Conservation (phyloP, 2,113 vertebrate species). For the Xenopus laevis region DNA sequence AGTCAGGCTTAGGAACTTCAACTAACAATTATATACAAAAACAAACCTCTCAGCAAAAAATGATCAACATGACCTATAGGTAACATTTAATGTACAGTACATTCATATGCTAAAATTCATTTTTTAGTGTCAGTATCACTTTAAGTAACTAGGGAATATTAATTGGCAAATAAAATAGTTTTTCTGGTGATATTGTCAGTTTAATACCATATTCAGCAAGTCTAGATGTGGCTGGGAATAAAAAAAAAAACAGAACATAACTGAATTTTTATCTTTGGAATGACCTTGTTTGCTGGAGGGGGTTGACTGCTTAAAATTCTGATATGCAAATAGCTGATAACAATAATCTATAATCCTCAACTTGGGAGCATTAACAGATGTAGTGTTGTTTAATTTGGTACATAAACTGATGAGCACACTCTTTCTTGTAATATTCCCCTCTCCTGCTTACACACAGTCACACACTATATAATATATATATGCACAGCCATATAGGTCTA, state of each 20-base stretch:
- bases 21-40: too few species aligned
- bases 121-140: too few species aligned
- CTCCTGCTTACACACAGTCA: too few species aligned
- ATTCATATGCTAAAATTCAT: too few species aligned
- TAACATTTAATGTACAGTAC: too few species aligned
- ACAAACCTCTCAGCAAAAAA: too few species aligned
- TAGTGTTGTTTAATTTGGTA: constrained; percentile 29
- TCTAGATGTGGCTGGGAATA: constrained; percentile 29
- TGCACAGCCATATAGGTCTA: too few species aligned
- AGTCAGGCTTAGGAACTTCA: too few species aligned
- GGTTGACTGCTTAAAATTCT: constrained; percentile 69
- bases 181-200: background rate
- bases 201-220: constrained; percentile 31
- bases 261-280: constrained; percentile 66
- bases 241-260: constrained; percentile 48
- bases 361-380: constrained; percentile 46
- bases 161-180: background rate
- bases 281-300: constrained; percentile 77
- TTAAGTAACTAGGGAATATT: background rate
- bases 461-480: background rate
- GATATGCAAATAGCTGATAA: constrained; percentile 69
- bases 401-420: constrained; percentile 29
- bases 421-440: constrained; percentile 11
- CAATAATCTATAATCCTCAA: constrained; percentile 72
- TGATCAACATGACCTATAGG: too few species aligned